phyloP scores from a whole-genome alignment of 1,140 invertebrate species.

The Tribolium castaneum region DNA sequence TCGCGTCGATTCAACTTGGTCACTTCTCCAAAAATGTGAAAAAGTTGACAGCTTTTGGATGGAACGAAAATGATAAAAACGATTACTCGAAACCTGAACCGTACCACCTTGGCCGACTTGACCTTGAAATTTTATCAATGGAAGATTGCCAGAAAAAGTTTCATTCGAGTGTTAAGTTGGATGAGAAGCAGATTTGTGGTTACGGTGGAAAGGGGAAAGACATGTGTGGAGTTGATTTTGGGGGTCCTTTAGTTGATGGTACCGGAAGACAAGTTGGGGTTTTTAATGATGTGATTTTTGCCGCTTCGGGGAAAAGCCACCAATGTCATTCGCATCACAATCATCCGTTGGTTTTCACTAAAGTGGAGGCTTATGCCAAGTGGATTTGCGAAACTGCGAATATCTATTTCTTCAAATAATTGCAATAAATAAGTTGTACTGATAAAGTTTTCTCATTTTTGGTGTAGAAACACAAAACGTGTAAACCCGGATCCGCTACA shows the following conservation, averaged over 20 bases:
- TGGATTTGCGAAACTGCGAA: background rate
- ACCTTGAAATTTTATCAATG: background rate
- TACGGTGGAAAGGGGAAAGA: background rate
- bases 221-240: conserved; percentile 1
- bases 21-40: background rate
- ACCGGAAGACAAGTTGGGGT: background rate
- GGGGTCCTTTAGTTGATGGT: background rate
- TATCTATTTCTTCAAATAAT: background rate
- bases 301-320: background rate
- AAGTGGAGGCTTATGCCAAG: background rate
- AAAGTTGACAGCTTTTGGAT: background rate
- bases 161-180: background rate
- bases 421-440: no score
- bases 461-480: no score
- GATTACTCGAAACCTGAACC: background rate
- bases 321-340: background rate
- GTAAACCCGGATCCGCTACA: no score
- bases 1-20: background rate
- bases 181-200: background rate
- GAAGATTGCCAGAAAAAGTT: background rate
- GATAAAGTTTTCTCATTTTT: no score
- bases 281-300: conserved; percentile 1
- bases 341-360: background rate
- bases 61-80: background rate
- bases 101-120: background rate